Evolutionary conservation across 2,888 invertebrate species (phyloP).

Genomic region (Tenodera sinensis): DNA sequence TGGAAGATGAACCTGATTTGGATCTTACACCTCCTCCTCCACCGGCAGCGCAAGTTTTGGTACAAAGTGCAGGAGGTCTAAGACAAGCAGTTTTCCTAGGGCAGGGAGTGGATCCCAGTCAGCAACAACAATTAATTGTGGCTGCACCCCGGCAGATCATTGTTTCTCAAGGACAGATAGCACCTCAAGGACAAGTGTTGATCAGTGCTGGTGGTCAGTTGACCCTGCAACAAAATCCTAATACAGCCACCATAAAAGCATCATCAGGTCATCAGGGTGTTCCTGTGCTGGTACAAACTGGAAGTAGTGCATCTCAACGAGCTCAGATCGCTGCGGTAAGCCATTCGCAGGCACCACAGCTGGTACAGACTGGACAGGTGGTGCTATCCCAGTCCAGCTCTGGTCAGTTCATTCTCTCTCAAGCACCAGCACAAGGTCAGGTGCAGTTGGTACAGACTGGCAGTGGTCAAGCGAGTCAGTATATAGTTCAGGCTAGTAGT

Average conservation of each 20-base stretch:
- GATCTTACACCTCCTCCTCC: constrained; percentile 30
- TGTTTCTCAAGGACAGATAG: constrained; percentile 42
- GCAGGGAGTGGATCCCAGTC: constrained; percentile 30
- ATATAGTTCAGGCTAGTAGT: constrained; percentile 49
- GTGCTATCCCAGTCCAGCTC: constrained; percentile 42
- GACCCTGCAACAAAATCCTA: constrained; percentile 34
- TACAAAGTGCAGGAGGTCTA: constrained; percentile 10
- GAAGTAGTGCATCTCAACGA: constrained; percentile 8
- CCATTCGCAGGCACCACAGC: constrained; percentile 4
- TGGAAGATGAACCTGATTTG: constrained; percentile 72
- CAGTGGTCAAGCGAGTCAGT: constrained; percentile 46
- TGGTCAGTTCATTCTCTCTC: constrained; percentile 39
- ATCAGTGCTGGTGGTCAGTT: constrained; percentile 41
- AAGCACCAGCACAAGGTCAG: constrained; percentile 39
- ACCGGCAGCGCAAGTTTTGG: constrained; percentile 5
- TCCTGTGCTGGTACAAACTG: constrained; percentile 26
- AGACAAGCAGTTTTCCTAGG: constrained; percentile 19
- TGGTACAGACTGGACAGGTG: constrained; percentile 36
- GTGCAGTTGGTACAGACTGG: constrained; percentile 49
- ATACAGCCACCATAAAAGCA: constrained; percentile 36
- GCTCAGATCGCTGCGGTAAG: constrained; percentile 15
- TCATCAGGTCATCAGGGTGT: constrained; percentile 36
- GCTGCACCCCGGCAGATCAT: constrained; percentile 52
- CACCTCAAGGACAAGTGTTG: constrained; percentile 41
- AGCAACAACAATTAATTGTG: constrained; percentile 45